phyloP scores from a whole-genome alignment of 1,140 invertebrate genomes.

The Glomeris maerens region DNA sequence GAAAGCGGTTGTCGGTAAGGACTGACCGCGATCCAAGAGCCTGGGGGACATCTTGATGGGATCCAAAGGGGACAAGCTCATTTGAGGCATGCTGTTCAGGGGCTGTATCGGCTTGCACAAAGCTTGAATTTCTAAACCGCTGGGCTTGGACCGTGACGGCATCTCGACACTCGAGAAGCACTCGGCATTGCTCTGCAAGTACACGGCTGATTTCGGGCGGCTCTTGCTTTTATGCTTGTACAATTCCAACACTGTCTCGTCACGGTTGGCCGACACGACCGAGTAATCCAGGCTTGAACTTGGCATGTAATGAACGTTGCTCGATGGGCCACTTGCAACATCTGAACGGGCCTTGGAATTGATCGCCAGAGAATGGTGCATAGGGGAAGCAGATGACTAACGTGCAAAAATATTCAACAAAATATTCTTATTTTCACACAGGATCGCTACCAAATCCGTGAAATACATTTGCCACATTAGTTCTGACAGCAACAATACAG shows the following conservation, averaged over 20 bases:
- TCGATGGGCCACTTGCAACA: no score
- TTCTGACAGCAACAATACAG: no score
- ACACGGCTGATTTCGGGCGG: constrained; percentile 18
- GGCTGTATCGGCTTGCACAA: background rate
- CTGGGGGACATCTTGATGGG: constrained; percentile 7
- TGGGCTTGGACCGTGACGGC: background rate
- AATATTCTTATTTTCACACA: no score
- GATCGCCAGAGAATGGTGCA: constrained; percentile 14
- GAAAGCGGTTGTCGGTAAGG: no score
- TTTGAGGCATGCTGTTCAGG: background rate
- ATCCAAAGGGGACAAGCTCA: background rate
- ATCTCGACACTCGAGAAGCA: constrained; percentile 3
- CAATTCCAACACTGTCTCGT: constrained; percentile 21
- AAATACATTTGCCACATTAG: no score
- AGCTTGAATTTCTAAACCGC: constrained; percentile 8
- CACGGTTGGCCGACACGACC: constrained; percentile 22
- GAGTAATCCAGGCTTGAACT: constrained; percentile 24
- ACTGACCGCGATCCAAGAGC: no score
- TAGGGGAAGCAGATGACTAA: no score
- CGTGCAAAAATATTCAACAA: no score
- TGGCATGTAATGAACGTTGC: no score
- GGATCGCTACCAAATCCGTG: no score
- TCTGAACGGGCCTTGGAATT: constrained; percentile 15
- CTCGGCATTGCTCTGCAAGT: constrained; percentile 14
- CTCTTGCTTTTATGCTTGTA: constrained; percentile 19